Conservation (phyloP, 2,888 invertebrate species). For the Meghimatium bilineatum region DNA sequence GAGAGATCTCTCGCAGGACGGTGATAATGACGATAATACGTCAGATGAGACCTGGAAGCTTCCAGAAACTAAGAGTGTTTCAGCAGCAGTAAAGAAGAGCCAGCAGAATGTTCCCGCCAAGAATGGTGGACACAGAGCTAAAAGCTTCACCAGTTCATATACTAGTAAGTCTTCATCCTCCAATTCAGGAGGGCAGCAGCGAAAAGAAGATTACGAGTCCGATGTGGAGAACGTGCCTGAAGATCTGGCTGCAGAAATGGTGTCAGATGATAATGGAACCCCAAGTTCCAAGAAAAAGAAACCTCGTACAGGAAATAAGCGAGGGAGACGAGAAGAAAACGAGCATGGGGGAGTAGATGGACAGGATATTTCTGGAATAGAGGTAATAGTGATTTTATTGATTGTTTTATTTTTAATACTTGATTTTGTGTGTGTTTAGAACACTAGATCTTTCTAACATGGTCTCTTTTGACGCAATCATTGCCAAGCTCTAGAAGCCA, state of each 20-base stretch:
- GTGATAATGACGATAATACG: constrained; percentile 39
- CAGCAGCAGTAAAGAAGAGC: constrained; percentile 16
- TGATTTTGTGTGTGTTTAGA: no score
- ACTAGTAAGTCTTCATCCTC: background rate
- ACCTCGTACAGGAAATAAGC: constrained; percentile 28
- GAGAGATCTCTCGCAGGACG: constrained; percentile 42
- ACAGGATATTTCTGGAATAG: constrained; percentile 9
- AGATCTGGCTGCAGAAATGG: constrained; percentile 44
- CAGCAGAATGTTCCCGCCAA: constrained; percentile 20
- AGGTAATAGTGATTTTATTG: background rate
- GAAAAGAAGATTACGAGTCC: constrained; percentile 46
- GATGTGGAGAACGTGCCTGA: constrained; percentile 46
- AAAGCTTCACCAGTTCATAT: background rate
- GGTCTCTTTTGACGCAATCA: no score
- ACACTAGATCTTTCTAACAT: no score
- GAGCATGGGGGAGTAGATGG: constrained; percentile 19
- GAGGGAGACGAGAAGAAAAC: constrained; percentile 13
- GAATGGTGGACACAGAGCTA: background rate
- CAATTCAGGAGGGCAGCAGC: background rate
- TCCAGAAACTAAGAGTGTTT: constrained; percentile 8
- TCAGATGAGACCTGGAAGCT: constrained; percentile 36
- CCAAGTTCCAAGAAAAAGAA: constrained; percentile 30
- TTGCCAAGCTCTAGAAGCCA: no score
- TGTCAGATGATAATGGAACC: constrained; percentile 36
- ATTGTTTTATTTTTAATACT: background rate